Percentiles rank a stretch among this genome's conserved stretches.
Evolutionary conservation across 2,888 invertebrate genomes (phyloP).

Genomic region (Mamestra brassicae): DNA sequence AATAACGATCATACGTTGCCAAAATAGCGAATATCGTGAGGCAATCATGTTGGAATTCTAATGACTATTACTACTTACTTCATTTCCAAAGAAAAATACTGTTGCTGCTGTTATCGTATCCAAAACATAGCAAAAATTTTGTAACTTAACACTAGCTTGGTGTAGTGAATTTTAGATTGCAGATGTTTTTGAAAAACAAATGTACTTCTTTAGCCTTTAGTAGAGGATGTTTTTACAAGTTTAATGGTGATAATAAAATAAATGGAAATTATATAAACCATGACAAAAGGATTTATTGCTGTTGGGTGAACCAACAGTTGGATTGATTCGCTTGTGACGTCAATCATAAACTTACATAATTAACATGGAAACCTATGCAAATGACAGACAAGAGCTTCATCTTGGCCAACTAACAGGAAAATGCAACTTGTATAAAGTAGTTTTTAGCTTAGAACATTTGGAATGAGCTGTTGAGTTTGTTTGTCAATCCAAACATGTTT

Average conservation of each 20-base stretch:
- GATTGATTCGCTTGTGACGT: conserved; percentile 33
- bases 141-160: too few species aligned
- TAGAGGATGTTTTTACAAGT: neutral
- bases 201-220: neutral
- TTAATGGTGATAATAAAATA: neutral
- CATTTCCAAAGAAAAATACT: too few species aligned
- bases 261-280: neutral
- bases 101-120: too few species aligned
- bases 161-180: too few species aligned
- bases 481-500: conserved; percentile 25
- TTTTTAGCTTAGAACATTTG: neutral
- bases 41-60: too few species aligned
- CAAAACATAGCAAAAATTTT: too few species aligned
- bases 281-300: neutral
- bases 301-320: neutral
- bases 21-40: too few species aligned
- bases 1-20: neutral
- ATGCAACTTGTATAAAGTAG: neutral
- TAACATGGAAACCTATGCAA: conserved; percentile 25
- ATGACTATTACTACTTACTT: too few species aligned
- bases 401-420: conserved; percentile 26
- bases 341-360: conserved; percentile 35
- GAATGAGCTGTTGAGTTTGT: conserved; percentile 30
- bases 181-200: too few species aligned
- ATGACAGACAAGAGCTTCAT: conserved; percentile 3